Base-by-base conservation (phyloP, 2,113 vertebrate genomes). In the Maccullochella peelii region DNA sequence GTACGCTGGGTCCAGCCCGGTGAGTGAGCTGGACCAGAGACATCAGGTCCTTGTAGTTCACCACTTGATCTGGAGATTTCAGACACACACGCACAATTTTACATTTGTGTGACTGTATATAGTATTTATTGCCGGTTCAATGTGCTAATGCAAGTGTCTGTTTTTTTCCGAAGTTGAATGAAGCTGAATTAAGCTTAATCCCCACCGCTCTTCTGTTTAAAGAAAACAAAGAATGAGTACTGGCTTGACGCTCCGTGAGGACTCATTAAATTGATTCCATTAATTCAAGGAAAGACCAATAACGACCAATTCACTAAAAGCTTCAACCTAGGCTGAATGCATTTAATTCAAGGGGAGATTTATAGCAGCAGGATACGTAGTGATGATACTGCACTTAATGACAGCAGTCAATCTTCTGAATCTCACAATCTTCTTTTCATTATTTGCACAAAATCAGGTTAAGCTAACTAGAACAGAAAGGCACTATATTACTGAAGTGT, bases 1-100 rank as follows among this genome's bases (percentile, higher is more conserved):
- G 97, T 55, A 99, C 87, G 0, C 94, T 95, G 76, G 97, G 82
- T 72, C 96, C 93, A 1, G 97, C 95, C 79, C 95, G 96, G 82
- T 98, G 97, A 63, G 97, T 96, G 83, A 99, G 95, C 90, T 98
- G 96, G 30, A 98, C 95, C 84, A 99, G 92, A 86, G 98, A 96
- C 93, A 99, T 94, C 47, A 99, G 94, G 91, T 99, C 98, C 93
- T 96, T 99, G 91, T 97, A 99, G 96, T 97, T 99, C 94, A 98
- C 95, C 88, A 93, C 93, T 54, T 95, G 83, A 95, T 99, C 98
- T 99, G 93, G 8, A 86, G 33, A 79, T 62, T 73, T 30, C 5
- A 55, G 6, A 74, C 23, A 73, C 23, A 38, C 54, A 68, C 49
- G 58, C 12, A 47, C 4, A 20, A 1, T 30, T 86, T 63, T 14